Percentiles rank a stretch among this genome's conserved stretches.
phyloP scores from a whole-genome alignment of 2,113 vertebrate species.

The Theristicus caerulescens region DNA sequence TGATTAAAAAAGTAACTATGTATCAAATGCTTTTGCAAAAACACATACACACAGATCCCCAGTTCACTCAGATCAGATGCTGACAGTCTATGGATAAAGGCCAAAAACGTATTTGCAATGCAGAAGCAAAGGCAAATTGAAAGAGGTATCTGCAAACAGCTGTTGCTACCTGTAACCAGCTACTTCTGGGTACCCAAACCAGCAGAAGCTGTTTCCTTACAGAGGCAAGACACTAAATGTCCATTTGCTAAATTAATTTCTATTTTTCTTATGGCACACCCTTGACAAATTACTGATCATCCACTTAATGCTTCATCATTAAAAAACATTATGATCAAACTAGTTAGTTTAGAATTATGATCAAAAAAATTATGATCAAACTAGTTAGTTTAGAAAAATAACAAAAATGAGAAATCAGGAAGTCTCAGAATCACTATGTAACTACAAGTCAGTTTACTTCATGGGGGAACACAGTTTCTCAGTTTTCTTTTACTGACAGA shows the following conservation, averaged over 20 bases:
- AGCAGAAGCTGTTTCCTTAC: neutral
- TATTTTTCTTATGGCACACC: neutral
- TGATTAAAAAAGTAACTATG: neutral
- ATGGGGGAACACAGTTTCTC: neutral
- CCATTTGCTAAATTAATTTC: neutral
- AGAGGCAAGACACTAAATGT: neutral
- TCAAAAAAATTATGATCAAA: neutral
- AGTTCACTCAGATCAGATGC: neutral
- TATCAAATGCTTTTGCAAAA: neutral
- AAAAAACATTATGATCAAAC: neutral
- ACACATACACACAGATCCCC: neutral
- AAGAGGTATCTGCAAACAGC: neutral
- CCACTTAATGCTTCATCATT: neutral
- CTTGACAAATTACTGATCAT: neutral
- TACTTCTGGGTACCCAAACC: neutral
- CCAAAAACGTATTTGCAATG: neutral
- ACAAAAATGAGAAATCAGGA: neutral
- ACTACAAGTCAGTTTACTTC: neutral
- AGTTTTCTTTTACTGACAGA: neutral
- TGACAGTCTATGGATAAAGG: neutral
- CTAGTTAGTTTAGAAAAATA: neutral
- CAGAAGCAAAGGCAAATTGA: neutral
- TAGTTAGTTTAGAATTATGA: neutral
- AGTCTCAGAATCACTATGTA: neutral
- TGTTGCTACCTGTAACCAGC: neutral